phyloP scores from a whole-genome alignment of 2,797 vertebrate species.

The Acanthurus tractus region DNA sequence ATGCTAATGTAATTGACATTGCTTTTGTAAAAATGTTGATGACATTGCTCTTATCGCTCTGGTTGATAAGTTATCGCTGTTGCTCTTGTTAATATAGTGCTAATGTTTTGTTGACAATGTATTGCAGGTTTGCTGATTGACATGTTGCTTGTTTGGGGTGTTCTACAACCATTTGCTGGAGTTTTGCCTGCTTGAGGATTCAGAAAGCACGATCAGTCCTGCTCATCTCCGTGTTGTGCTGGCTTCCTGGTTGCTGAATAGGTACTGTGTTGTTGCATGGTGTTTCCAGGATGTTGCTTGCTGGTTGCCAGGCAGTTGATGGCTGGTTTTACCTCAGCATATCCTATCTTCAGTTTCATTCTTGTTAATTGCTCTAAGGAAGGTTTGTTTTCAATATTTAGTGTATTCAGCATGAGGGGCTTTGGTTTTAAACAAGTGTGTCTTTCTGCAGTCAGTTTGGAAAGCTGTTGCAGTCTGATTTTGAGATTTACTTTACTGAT shows the following conservation, averaged over 20 bases:
- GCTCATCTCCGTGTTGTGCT: slow-evolving; percentile 27
- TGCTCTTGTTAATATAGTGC: slow-evolving; percentile 32
- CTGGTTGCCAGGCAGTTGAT: background rate
- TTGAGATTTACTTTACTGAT: background rate
- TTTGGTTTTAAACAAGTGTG: slow-evolving; percentile 15
- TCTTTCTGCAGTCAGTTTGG: background rate
- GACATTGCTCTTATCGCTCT: slow-evolving; percentile 42
- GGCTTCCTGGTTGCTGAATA: background rate
- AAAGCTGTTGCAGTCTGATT: slow-evolving; percentile 7
- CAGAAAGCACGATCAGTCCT: background rate
- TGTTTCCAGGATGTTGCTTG: slow-evolving; percentile 7
- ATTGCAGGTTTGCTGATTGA: slow-evolving; percentile 43
- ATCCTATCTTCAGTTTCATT: background rate
- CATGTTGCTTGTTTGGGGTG: slow-evolving; percentile 26
- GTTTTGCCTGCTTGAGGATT: slow-evolving; percentile 22
- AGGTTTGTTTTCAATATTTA: background rate
- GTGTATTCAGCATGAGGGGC: background rate
- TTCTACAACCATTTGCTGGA: slow-evolving; percentile 25
- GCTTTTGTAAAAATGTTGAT: slow-evolving; percentile 38
- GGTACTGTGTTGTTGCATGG: slow-evolving; percentile 1
- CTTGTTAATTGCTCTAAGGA: background rate
- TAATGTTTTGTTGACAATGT: slow-evolving; percentile 56
- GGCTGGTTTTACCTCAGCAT: slow-evolving; percentile 7
- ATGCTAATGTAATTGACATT: slow-evolving; percentile 29
- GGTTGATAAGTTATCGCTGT: slow-evolving; percentile 40